A percentile compares a stretch with the other conserved stretches of the same genome.
Conservation (phyloP, 2,888 invertebrate genomes). For the Drosophila kambysellisi region DNA sequence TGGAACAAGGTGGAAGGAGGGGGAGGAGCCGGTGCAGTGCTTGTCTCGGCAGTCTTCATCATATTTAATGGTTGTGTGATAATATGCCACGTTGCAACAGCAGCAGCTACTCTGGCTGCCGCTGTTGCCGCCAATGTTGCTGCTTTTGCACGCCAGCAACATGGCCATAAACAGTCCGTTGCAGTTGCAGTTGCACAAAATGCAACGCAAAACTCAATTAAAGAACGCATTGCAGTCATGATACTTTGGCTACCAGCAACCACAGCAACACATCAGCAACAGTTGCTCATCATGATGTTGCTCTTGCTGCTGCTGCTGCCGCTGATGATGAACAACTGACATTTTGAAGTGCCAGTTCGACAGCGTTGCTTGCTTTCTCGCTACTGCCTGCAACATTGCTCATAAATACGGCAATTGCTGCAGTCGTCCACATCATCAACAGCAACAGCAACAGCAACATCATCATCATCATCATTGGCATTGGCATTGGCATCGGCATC, state of each 20-base stretch:
- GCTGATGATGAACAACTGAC: constrained; percentile 75
- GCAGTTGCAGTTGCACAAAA: constrained; percentile 67
- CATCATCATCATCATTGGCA: constrained; percentile 16
- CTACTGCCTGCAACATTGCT: constrained; percentile 33
- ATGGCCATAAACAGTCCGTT: constrained; percentile 76
- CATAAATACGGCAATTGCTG: constrained; percentile 59
- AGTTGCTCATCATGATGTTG: constrained; percentile 47
- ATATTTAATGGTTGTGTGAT: constrained; percentile 81
- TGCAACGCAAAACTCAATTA: constrained; percentile 79
- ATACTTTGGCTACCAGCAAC: constrained; percentile 54
- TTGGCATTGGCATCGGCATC: constrained; percentile 2
- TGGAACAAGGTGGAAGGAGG: background rate
- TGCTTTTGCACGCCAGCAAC: constrained; percentile 46
- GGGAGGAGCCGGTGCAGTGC: constrained; percentile 10
- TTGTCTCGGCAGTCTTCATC: constrained; percentile 75
- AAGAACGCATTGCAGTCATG: constrained; percentile 79
- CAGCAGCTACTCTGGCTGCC: constrained; percentile 9
- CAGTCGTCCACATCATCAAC: constrained; percentile 22
- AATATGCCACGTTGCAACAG: constrained; percentile 75
- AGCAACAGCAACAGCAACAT: constrained; percentile 17
- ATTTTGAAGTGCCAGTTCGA: constrained; percentile 78
- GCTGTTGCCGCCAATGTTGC: constrained; percentile 22
- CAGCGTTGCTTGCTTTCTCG: constrained; percentile 54
- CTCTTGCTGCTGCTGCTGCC: constrained; percentile 10
- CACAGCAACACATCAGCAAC: constrained; percentile 44